Evolutionary conservation across 2,797 vertebrate species (phyloP).

Genomic region (Syngnathus acus): DNA sequence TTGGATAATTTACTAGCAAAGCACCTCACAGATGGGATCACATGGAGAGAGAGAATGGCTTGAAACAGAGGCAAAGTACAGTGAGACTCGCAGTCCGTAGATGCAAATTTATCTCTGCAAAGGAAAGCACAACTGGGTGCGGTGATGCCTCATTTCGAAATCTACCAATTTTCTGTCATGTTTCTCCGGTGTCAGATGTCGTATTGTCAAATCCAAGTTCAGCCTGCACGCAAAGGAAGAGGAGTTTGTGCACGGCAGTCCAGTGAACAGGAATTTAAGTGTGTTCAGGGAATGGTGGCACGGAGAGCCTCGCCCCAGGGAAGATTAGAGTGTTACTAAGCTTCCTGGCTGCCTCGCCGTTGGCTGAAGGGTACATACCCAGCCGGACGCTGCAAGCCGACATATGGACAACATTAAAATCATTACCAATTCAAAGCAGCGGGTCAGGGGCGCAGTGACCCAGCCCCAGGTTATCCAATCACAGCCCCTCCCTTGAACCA

Average conservation of each 20-base stretch:
- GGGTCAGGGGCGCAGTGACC: slow-evolving; percentile 53
- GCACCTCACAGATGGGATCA: slow-evolving; percentile 44
- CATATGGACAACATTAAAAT: slow-evolving; percentile 67
- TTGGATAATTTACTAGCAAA: slow-evolving; percentile 22
- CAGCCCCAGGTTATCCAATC: slow-evolving; percentile 61
- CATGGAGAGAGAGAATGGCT: slow-evolving; percentile 30
- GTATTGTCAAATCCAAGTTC: not conserved
- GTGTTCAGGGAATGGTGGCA: slow-evolving; percentile 10
- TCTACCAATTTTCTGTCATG: not conserved
- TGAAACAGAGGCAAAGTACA: slow-evolving; percentile 19
- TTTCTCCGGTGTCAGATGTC: not conserved
- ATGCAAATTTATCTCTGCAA: not conserved
- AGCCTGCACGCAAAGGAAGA: slow-evolving; percentile 20
- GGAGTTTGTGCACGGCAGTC: slow-evolving; percentile 16
- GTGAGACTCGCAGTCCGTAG: not conserved
- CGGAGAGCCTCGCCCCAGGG: slow-evolving; percentile 43
- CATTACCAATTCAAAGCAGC: slow-evolving; percentile 64
- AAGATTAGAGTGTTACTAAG: slow-evolving; percentile 41
- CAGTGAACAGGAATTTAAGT: slow-evolving; percentile 37
- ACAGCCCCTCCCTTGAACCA: slow-evolving; percentile 38
- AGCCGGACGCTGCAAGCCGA: slow-evolving; percentile 19
- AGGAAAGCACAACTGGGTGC: not conserved
- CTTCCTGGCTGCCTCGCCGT: slow-evolving; percentile 46
- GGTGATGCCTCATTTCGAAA: not conserved
- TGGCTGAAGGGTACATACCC: slow-evolving; percentile 33